Percentiles rank a stretch among this genome's conserved stretches.
These are phyloP conservation scores for Pterocles orientalis DNA, from an alignment of 2,113 vertebrate genomes.

Conservation along the genomic window DNA sequence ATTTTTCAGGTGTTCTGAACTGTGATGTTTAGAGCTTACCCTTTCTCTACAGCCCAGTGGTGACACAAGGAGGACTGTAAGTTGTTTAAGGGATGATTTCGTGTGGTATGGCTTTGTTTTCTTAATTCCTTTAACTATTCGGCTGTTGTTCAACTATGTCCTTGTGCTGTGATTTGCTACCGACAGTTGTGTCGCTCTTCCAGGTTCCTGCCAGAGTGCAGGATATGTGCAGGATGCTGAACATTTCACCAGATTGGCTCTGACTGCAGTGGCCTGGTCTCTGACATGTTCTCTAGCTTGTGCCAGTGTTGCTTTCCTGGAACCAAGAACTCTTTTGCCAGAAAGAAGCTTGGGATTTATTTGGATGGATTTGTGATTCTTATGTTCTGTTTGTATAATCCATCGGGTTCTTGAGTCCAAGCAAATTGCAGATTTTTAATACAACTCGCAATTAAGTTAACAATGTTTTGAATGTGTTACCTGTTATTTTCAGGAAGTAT, in stretches of 20 bases:
- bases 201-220: background rate
- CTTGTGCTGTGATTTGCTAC: background rate
- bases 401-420: background rate
- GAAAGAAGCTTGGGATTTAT: background rate
- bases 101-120: background rate
- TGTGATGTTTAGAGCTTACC: background rate
- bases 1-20: background rate
- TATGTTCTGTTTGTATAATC: background rate
- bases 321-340: background rate
- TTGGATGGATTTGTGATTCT: background rate
- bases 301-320: background rate
- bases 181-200: background rate
- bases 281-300: background rate
- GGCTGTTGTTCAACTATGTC: background rate
- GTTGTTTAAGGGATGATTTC: background rate
- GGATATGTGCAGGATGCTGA: background rate
- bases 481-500: background rate
- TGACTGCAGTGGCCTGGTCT: background rate
- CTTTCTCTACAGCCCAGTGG: background rate
- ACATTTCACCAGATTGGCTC: background rate
- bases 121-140: background rate
- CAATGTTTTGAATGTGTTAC: background rate
- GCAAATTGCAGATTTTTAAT: background rate
- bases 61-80: background rate
- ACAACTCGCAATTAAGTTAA: background rate